Percentiles rank a stretch among this genome's conserved stretches.
Conservation (phyloP, 2,113 vertebrate species). For the Salvelinus fontinalis region DNA sequence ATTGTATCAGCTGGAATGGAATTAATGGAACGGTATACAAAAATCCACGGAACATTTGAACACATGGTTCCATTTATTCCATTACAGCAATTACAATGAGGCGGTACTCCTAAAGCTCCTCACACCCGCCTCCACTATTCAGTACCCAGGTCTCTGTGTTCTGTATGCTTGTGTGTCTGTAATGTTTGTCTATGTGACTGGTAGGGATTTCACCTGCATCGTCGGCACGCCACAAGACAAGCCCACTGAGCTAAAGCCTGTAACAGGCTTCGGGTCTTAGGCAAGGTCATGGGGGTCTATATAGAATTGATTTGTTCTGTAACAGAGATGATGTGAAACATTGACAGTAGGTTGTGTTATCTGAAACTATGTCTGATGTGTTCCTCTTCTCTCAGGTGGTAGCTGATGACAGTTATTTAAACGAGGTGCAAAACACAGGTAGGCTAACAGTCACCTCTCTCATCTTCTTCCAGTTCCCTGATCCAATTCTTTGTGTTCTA, state of each 20-base stretch:
- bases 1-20: no score
- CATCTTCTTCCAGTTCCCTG: neutral
- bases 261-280: neutral
- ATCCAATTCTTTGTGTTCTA: neutral
- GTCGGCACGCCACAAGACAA: no score
- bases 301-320: neutral
- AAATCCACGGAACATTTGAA: no score
- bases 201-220: no score
- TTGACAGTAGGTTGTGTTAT: neutral
- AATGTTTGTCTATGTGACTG: neutral
- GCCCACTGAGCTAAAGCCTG: neutral
- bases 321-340: neutral
- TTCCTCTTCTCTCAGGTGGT: slow-evolving; percentile 64
- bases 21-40: no score
- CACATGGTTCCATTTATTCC: no score
- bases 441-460: slow-evolving; percentile 38
- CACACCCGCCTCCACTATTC: no score
- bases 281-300: neutral
- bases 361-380: neutral
- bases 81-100: no score
- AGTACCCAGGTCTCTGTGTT: neutral
- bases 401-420: slow-evolving; percentile 77
- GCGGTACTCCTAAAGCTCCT: no score
- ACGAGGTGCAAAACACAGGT: slow-evolving; percentile 80
- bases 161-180: neutral